These are phyloP conservation scores for Coluber constrictor DNA, from an alignment of 2,797 vertebrate species.

Conservation along the genomic window DNA sequence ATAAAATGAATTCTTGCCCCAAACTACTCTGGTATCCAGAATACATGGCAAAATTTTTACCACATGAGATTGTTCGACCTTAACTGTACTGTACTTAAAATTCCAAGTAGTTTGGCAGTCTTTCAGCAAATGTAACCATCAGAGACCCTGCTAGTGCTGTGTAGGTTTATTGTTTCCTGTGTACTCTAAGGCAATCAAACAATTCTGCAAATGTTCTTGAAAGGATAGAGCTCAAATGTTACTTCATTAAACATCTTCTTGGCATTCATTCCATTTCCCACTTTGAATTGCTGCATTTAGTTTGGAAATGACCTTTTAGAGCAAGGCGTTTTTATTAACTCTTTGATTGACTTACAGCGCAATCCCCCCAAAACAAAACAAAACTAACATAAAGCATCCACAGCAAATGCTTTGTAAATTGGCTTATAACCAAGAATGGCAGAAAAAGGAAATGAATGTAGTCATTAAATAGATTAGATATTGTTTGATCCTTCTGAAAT, in stretches of 20 bases:
- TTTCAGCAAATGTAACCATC: conserved; percentile 42
- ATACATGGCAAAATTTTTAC: conserved; percentile 45
- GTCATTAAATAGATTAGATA: conserved; percentile 43
- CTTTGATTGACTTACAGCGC: conserved; percentile 51
- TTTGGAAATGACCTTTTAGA: conserved; percentile 61
- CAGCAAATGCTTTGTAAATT: conserved; percentile 45
- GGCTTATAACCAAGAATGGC: conserved; percentile 10
- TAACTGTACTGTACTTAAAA: conserved; percentile 52
- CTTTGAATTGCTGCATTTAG: conserved; percentile 62
- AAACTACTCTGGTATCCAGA: conserved; percentile 51
- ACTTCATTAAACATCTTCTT: conserved; percentile 61
- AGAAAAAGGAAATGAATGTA: conserved; percentile 46
- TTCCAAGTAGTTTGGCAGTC: conserved; percentile 5
- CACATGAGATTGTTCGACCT: conserved; percentile 45
- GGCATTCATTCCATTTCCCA: conserved; percentile 55
- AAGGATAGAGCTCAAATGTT: conserved; percentile 56
- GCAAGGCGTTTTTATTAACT: conserved; percentile 62
- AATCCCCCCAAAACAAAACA: neutral
- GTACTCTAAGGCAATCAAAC: conserved; percentile 56
- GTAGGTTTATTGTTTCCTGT: conserved; percentile 39
- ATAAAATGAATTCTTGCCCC: conserved; percentile 19
- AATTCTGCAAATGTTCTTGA: conserved; percentile 63
- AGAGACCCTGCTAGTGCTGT: neutral
- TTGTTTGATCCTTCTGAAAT: conserved; percentile 30
- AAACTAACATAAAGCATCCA: conserved; percentile 58